Conservation (phyloP, 2,888 invertebrate genomes). For the Cheilosia variabilis region DNA sequence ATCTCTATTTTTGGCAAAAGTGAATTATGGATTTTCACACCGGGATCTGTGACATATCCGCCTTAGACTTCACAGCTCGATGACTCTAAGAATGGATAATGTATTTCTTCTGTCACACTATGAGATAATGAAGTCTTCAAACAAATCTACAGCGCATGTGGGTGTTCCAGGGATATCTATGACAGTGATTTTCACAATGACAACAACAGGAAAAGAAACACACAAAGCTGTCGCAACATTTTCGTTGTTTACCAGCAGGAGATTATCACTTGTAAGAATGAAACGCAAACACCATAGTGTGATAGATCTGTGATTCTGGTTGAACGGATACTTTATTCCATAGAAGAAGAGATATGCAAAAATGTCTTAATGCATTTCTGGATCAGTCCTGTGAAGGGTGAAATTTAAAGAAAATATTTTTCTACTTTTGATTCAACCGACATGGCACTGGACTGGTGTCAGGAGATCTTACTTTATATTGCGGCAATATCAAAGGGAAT, state of each 20-base stretch:
- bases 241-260: slow-evolving; percentile 64
- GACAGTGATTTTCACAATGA: slow-evolving; percentile 63
- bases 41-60: slow-evolving; percentile 59
- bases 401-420: slow-evolving; percentile 68
- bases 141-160: slow-evolving; percentile 41
- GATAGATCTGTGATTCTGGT: slow-evolving; percentile 29
- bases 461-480: neutral
- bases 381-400: slow-evolving; percentile 55
- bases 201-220: slow-evolving; percentile 48
- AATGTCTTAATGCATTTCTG: slow-evolving; percentile 25
- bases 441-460: neutral
- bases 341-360: slow-evolving; percentile 53
- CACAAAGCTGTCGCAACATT: slow-evolving; percentile 70
- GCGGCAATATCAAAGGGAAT: too few species aligned
- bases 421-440: slow-evolving; percentile 24
- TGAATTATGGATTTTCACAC: slow-evolving; percentile 55
- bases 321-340: slow-evolving; percentile 33
- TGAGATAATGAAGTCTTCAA: slow-evolving; percentile 69
- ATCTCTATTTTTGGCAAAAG: neutral
- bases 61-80: slow-evolving; percentile 66
- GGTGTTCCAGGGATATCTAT: slow-evolving; percentile 53
- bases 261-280: slow-evolving; percentile 52
- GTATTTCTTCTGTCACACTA: slow-evolving; percentile 55
- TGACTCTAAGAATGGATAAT: slow-evolving; percentile 72
- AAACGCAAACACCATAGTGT: slow-evolving; percentile 50